phyloP scores from a whole-genome alignment of 2,888 invertebrate species.

The Thymelicus acteon region DNA sequence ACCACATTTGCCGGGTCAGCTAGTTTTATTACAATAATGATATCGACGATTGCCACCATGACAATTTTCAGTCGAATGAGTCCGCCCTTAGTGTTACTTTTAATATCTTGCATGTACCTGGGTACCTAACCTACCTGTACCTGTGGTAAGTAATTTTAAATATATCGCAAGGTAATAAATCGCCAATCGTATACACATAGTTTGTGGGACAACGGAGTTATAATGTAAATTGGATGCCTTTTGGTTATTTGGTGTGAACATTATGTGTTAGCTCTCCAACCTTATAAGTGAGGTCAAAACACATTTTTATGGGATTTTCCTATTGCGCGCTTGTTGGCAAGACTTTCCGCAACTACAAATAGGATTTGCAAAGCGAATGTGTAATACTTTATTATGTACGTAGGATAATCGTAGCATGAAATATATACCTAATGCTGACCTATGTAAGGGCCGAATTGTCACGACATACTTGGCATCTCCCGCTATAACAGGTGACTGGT shows the following conservation, averaged over 20 bases:
- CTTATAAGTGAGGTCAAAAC: conserved; percentile 29
- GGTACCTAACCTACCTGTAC: too few species aligned
- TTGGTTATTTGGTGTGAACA: conserved; percentile 26
- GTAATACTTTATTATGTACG: background rate
- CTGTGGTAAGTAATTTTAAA: too few species aligned
- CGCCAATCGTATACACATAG: background rate
- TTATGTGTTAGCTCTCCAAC: conserved; percentile 19
- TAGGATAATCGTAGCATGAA: background rate
- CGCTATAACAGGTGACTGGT: too few species aligned
- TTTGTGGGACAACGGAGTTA: background rate
- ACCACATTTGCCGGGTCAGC: too few species aligned
- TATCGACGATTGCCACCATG: too few species aligned
- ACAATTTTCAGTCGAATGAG: too few species aligned
- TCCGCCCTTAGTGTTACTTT: too few species aligned
- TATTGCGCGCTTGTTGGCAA: conserved; percentile 29
- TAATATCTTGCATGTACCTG: too few species aligned
- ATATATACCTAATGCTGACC: too few species aligned
- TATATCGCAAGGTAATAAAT: background rate
- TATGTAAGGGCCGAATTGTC: too few species aligned
- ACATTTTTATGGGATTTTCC: conserved; percentile 37
- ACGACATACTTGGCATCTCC: too few species aligned
- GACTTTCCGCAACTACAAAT: conserved; percentile 30
- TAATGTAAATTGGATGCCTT: conserved; percentile 22
- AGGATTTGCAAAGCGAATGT: conserved; percentile 8
- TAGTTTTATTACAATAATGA: too few species aligned